These are phyloP conservation scores for Tolmerus cingulatus DNA, from an alignment of 2,888 invertebrate species.

Conservation along the genomic window DNA sequence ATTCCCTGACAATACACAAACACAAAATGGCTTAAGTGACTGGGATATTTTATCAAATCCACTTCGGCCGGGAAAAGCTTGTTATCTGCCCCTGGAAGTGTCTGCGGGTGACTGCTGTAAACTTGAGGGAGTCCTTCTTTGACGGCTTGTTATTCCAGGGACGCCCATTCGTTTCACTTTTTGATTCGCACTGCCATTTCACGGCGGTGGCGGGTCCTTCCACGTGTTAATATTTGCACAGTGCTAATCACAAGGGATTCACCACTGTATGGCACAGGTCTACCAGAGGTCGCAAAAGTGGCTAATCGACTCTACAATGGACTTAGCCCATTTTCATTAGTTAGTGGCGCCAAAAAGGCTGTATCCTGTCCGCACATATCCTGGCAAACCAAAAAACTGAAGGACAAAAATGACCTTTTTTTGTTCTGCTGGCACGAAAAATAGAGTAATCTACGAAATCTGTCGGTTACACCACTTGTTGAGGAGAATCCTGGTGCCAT, in stretches of 20 bases:
- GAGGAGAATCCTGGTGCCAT: background rate
- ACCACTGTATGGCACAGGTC: background rate
- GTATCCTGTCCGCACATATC: background rate
- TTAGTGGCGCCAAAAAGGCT: background rate
- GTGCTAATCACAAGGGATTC: background rate
- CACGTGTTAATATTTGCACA: background rate
- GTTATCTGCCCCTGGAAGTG: constrained; percentile 14
- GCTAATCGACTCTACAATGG: background rate
- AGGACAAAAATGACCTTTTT: constrained; percentile 7
- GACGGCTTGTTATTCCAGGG: background rate
- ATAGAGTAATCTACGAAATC: background rate
- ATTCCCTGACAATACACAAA: background rate
- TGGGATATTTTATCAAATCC: constrained; percentile 27
- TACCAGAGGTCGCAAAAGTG: background rate
- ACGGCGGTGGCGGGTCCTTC: background rate
- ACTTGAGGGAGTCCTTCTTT: constrained; percentile 8
- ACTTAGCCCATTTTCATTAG: constrained; percentile 12
- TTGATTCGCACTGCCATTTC: background rate
- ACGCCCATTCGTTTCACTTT: background rate
- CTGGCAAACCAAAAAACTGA: background rate
- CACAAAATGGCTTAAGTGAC: constrained; percentile 13
- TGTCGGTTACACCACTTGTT: constrained; percentile 32
- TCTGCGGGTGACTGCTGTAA: constrained; percentile 16
- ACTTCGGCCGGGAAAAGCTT: background rate
- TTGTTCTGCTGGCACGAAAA: background rate